phyloP scores from a whole-genome alignment of 1,140 invertebrate genomes.

The Pentalonia nigronervosa region DNA sequence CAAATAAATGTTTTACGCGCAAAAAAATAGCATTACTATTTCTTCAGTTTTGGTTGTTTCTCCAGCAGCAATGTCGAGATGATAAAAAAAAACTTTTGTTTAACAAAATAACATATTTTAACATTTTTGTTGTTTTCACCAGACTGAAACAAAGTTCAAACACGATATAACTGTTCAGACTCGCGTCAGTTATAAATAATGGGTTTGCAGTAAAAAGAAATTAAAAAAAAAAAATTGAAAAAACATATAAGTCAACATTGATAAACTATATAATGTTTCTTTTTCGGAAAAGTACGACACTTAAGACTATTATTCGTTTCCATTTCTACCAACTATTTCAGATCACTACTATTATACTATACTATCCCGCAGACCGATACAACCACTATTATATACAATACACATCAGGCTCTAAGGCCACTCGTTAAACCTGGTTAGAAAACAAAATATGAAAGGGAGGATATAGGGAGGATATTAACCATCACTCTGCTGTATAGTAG shows the following conservation, averaged over 20 bases:
- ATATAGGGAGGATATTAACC: neutral
- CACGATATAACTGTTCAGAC: constrained; percentile 21
- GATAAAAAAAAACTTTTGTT: constrained; percentile 14
- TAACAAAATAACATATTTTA: constrained; percentile 32
- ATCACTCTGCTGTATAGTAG: neutral
- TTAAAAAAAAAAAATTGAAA: neutral
- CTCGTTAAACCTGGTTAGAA: neutral
- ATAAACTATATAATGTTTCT: constrained; percentile 10
- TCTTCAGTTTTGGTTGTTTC: neutral
- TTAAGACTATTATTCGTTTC: neutral
- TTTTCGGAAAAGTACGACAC: neutral
- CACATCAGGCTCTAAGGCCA: fast-evolving
- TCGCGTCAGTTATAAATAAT: neutral
- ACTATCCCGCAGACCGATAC: neutral
- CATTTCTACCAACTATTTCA: neutral
- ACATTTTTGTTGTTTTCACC: neutral
- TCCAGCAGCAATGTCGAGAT: neutral
- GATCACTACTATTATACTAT: neutral
- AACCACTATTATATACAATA: neutral
- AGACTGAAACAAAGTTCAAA: constrained; percentile 7
- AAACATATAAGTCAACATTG: constrained; percentile 14
- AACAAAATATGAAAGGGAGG: no score
- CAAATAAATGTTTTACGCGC: neutral
- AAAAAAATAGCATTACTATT: neutral
- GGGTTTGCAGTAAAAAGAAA: neutral